phyloP scores from a whole-genome alignment of 1,140 invertebrate species.

The Thereuonema tuberculata region DNA sequence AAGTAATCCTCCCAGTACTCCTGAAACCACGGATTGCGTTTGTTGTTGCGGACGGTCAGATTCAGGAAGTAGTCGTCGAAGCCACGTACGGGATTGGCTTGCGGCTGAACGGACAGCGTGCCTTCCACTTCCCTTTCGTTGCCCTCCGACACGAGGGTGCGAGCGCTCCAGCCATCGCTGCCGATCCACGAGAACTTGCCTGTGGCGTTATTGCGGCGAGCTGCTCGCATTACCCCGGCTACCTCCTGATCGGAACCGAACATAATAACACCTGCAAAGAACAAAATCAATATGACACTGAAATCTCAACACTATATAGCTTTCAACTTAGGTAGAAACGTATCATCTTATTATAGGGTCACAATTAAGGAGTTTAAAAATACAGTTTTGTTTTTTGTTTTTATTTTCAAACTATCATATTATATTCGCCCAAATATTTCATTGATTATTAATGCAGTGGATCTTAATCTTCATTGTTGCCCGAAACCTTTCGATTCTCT shows the following conservation, averaged over 20 bases:
- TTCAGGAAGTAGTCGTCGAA: constrained; percentile 79
- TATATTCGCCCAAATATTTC: no score
- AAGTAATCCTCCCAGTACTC: constrained; percentile 92
- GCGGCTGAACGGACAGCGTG: constrained; percentile 80
- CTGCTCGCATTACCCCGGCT: constrained; percentile 80
- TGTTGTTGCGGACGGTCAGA: constrained; percentile 71
- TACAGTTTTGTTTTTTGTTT: no score
- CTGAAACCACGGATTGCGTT: constrained; percentile 82
- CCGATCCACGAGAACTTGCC: constrained; percentile 88
- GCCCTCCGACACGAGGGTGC: constrained; percentile 70
- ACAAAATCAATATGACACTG: constrained; percentile 9
- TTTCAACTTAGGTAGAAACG: neutral
- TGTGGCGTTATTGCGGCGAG: constrained; percentile 70
- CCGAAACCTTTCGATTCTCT: no score
- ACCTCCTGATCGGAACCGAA: constrained; percentile 95
- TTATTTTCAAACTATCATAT: no score
- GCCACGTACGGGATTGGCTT: constrained; percentile 68
- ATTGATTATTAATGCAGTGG: no score
- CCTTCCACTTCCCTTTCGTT: constrained; percentile 50
- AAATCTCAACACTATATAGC: neutral
- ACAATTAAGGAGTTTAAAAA: no score
- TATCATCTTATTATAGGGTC: neutral
- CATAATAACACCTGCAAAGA: constrained; percentile 70
- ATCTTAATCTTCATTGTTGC: no score
- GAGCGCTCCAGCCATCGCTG: constrained; percentile 80